Evolutionary conservation across 2,113 vertebrate species (phyloP).

Genomic region (Marmota monax): DNA sequence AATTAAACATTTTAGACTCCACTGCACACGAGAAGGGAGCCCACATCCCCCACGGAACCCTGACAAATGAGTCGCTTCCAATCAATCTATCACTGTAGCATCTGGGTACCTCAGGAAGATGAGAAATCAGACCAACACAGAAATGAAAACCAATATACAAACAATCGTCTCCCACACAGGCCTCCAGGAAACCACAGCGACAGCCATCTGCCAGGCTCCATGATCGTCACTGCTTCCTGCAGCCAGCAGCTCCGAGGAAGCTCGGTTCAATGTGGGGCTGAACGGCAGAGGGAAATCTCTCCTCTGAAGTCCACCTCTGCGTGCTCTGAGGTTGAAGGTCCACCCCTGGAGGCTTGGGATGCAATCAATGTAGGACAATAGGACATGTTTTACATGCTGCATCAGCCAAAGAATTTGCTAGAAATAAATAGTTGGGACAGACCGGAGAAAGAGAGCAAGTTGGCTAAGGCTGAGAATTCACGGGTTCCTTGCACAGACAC

Average conservation of each 20-base stretch:
- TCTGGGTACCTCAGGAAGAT: conserved; percentile 80
- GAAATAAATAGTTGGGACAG: conserved; percentile 67
- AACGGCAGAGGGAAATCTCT: conserved; percentile 59
- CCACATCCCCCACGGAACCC: conserved; percentile 66
- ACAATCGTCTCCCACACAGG: conserved; percentile 73
- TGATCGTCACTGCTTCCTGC: conserved; percentile 27
- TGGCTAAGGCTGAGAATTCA: conserved; percentile 36
- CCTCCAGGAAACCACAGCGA: conserved; percentile 73
- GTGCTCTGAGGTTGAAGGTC: neutral
- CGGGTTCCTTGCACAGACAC: conserved; percentile 21
- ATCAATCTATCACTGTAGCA: conserved; percentile 78
- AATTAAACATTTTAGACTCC: conserved; percentile 81
- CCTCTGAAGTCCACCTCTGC: conserved; percentile 54
- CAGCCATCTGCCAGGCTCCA: conserved; percentile 78
- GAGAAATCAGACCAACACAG: conserved; percentile 75
- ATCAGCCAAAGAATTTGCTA: conserved; percentile 45
- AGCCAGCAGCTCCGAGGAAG: conserved; percentile 66
- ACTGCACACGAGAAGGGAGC: conserved; percentile 68
- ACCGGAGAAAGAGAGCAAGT: neutral
- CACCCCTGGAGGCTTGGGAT: conserved; percentile 46
- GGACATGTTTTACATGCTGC: neutral
- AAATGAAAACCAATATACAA: conserved; percentile 81
- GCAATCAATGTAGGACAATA: conserved; percentile 50
- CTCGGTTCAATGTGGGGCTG: neutral
- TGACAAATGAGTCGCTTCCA: conserved; percentile 82